phyloP scores from a whole-genome alignment of 1,140 invertebrate species.

The Eriocheir sinensis region DNA sequence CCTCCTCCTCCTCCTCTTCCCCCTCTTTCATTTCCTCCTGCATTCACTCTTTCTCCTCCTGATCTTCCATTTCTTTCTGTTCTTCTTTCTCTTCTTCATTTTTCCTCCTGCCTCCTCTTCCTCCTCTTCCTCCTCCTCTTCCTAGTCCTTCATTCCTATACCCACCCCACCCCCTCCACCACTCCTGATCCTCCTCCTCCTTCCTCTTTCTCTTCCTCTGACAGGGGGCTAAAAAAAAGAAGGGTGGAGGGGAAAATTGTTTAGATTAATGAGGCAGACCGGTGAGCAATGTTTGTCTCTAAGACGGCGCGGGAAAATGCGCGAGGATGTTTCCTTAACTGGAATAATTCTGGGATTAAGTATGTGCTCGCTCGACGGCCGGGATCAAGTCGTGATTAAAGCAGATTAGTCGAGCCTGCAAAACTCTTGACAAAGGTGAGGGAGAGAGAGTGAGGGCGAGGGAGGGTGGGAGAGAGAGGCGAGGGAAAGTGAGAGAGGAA shows the following conservation, averaged over 20 bases:
- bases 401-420: conserved; percentile 12
- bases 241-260: conserved; percentile 37
- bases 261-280: conserved; percentile 62
- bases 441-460: too few species aligned
- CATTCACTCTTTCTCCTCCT: not conserved
- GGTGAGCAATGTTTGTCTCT: conserved; percentile 65
- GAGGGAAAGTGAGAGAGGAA: too few species aligned
- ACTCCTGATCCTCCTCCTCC: not conserved
- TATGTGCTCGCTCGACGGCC: conserved; percentile 40
- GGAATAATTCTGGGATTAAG: conserved; percentile 65
- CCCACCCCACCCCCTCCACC: not conserved
- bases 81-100: too few species aligned
- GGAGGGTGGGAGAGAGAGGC: too few species aligned
- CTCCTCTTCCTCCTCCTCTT: not conserved
- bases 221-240: not conserved
- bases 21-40: not conserved
- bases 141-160: too few species aligned
- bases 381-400: conserved; percentile 38
- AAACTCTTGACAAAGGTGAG: conserved; percentile 44
- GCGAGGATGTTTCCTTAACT: conserved; percentile 50
- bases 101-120: not conserved
- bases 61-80: too few species aligned
- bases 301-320: conserved; percentile 41
- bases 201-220: not conserved
- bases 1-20: not conserved